phyloP scores from a whole-genome alignment of 2,888 invertebrate species.

The Cinara cedri region DNA sequence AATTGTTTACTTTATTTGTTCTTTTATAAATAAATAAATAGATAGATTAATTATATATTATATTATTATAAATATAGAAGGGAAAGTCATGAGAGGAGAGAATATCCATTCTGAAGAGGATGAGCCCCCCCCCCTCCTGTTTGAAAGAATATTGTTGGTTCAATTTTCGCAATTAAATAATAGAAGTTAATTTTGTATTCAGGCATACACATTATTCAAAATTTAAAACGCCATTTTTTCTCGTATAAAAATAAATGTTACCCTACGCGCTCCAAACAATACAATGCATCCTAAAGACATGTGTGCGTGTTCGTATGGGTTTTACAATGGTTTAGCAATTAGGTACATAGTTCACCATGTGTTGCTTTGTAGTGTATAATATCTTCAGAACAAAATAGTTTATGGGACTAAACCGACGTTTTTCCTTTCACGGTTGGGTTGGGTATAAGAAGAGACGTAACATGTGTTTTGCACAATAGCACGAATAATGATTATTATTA shows the following conservation, averaged over 20 bases:
- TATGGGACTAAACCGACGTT: not conserved
- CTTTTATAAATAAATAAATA: too few species aligned
- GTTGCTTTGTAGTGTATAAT: constrained; percentile 15
- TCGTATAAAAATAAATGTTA: not conserved
- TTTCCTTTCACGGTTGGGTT: not conserved
- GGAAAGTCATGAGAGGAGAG: too few species aligned
- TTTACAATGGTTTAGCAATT: constrained; percentile 18
- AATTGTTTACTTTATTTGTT: too few species aligned
- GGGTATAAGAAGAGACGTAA: not conserved
- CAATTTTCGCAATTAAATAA: too few species aligned
- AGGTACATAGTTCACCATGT: not conserved
- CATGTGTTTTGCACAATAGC: not conserved
- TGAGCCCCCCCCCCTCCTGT: too few species aligned
- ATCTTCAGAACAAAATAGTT: not conserved
- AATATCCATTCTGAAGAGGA: too few species aligned
- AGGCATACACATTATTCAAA: too few species aligned
- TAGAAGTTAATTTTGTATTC: too few species aligned
- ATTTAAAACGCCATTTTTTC: not conserved
- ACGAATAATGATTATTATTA: too few species aligned
- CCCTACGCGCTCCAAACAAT: not conserved
- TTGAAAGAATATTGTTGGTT: too few species aligned
- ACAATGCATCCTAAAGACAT: not conserved
- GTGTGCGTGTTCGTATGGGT: not conserved
- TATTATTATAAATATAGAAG: too few species aligned
- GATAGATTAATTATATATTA: too few species aligned